These are phyloP conservation scores for Petrocephalus microphthalmus DNA, from an alignment of 2,113 vertebrate genomes.

Conservation along the genomic window DNA sequence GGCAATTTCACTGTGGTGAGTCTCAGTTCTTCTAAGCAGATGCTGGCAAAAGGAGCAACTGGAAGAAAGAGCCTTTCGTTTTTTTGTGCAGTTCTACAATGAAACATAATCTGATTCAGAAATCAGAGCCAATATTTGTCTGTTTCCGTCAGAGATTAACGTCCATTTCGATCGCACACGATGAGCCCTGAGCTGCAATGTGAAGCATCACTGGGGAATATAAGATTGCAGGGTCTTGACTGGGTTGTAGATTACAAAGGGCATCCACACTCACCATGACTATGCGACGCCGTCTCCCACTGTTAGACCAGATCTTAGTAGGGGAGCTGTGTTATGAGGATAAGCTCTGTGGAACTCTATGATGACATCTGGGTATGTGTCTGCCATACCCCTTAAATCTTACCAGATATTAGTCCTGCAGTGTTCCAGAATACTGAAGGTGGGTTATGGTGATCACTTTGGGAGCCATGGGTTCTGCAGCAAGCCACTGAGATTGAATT, in stretches of 20 bases:
- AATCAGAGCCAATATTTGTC: neutral
- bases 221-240: too few relatives aligned
- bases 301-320: neutral
- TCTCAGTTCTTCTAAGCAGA: neutral
- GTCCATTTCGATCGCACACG: neutral
- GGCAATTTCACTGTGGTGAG: constrained; percentile 73
- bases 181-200: neutral
- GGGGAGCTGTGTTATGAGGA: neutral
- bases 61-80: neutral
- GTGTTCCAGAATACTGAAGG: neutral
- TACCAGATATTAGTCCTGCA: too few relatives aligned
- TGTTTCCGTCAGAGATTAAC: neutral
- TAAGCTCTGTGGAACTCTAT: neutral
- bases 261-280: neutral
- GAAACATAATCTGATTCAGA: neutral
- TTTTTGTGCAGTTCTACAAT: neutral
- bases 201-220: neutral
- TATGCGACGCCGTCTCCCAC: neutral
- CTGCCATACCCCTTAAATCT: neutral
- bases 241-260: too few relatives aligned
- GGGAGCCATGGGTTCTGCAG: neutral
- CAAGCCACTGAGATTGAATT: neutral
- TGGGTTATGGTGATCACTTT: neutral
- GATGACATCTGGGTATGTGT: neutral
- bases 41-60: too few relatives aligned